Percentiles rank a stretch among this genome's conserved stretches.
phyloP scores from a whole-genome alignment of 53 echinoderm and acorn worm species.

The Holothuria leucospilota region DNA sequence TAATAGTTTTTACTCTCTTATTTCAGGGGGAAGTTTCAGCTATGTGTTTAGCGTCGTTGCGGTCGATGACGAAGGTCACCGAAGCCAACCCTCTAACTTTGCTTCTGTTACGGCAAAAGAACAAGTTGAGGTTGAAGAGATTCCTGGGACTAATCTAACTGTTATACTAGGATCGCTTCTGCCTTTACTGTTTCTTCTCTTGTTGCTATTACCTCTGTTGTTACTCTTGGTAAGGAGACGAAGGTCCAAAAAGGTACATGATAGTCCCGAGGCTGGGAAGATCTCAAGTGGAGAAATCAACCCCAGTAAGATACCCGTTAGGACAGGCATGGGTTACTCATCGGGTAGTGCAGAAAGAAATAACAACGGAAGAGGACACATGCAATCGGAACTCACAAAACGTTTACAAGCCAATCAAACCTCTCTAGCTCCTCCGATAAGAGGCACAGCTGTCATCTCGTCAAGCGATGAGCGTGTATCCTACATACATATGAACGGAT shows the following conservation, averaged over 20 bases:
- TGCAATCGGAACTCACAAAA: no score
- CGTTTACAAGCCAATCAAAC: not conserved
- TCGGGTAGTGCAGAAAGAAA: no score
- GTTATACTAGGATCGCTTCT: not conserved
- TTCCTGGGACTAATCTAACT: not conserved
- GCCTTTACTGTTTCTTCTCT: not conserved
- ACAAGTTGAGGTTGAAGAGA: not conserved
- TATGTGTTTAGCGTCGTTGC: slow-evolving; percentile 73
- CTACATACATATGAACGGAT: not conserved
- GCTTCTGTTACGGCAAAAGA: slow-evolving; percentile 53
- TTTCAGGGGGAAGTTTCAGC: slow-evolving; percentile 58
- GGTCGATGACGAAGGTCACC: slow-evolving; percentile 68
- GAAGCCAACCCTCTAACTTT: slow-evolving; percentile 70
- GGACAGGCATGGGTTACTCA: no score
- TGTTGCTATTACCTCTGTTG: not conserved
- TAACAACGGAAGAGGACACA: no score
- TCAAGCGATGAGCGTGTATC: not conserved
- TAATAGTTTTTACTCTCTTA: no score
- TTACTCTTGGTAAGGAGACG: not conserved
- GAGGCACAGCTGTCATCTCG: not conserved
- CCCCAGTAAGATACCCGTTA: no score
- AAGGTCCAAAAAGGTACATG: not conserved
- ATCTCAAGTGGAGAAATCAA: no score
- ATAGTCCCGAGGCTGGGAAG: no score
- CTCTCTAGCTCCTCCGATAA: no score